Percentiles rank a stretch among this genome's conserved stretches.
These are phyloP conservation scores for Lissocephala sabroskyi DNA, from an alignment of 2,888 invertebrate genomes.

Conservation along the genomic window DNA sequence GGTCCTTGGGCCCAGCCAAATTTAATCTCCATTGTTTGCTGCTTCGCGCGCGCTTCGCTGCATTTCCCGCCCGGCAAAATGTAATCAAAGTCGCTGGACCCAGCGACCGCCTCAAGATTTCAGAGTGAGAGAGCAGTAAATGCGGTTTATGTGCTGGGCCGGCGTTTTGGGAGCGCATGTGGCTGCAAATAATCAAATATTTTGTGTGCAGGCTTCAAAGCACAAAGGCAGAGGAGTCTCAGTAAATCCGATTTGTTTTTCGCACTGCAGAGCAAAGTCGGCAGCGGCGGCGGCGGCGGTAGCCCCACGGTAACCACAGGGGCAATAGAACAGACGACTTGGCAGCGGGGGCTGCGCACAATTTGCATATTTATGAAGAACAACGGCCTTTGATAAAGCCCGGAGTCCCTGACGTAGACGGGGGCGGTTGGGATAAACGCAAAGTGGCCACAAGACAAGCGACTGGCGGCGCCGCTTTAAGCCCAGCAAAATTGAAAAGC, in stretches of 20 bases:
- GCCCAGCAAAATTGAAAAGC: conserved; percentile 61
- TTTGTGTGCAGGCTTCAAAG: background rate
- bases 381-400: conserved; percentile 38
- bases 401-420: background rate
- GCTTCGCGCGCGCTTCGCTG: conserved; percentile 9
- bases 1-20: background rate
- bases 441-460: conserved; percentile 28
- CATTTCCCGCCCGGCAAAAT: too few species aligned
- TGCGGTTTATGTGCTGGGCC: background rate
- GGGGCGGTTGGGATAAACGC: too few species aligned
- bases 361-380: conserved; percentile 68
- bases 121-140: too few species aligned
- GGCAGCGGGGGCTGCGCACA: conserved; percentile 18
- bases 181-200: conserved; percentile 57
- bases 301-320: too few species aligned
- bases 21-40: conserved; percentile 40
- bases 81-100: conserved; percentile 57
- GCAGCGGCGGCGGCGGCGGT: background rate
- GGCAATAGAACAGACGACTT: background rate
- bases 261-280: conserved; percentile 21
- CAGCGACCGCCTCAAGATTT: too few species aligned
- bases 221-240: conserved; percentile 12
- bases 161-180: background rate
- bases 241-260: conserved; percentile 31
- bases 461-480: conserved; percentile 51